A percentile compares a stretch with the other conserved stretches of the same genome.
Evolutionary conservation across 37 sponge, comb jelly and placozoan species (phyloP).

Genomic region (Halichondria panicea): DNA sequence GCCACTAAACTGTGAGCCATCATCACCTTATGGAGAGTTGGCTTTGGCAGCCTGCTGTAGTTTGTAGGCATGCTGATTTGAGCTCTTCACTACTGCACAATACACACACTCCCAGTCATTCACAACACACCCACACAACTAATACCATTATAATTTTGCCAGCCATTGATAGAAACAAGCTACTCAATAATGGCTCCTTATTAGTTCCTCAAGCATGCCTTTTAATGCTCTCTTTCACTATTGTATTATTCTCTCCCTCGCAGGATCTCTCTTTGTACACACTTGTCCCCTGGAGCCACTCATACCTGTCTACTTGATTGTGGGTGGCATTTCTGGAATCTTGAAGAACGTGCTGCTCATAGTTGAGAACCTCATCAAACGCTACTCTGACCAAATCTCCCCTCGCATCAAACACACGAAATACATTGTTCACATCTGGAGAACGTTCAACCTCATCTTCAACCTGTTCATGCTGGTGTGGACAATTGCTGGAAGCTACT

Average conservation of each 20-base stretch:
- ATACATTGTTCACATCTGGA: constrained; percentile 18
- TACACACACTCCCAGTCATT: too few relatives aligned
- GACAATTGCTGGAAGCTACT: constrained; percentile 63
- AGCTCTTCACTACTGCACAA: too few relatives aligned
- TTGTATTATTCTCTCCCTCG: neutral
- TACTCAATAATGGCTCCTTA: too few relatives aligned
- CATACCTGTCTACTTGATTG: constrained; percentile 61
- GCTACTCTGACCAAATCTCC: neutral
- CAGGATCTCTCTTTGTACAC: constrained; percentile 34
- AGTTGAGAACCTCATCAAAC: constrained; percentile 37
- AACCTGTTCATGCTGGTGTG: constrained; percentile 61
- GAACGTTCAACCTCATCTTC: constrained; percentile 35
- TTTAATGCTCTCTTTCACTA: neutral
- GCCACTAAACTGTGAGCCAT: too few relatives aligned
- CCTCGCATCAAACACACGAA: constrained; percentile 1
- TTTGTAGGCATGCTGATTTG: too few relatives aligned
- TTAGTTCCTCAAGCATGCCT: too few relatives aligned
- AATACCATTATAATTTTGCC: too few relatives aligned
- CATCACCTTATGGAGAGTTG: too few relatives aligned
- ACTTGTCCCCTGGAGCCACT: constrained; percentile 43
- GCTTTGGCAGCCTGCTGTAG: too few relatives aligned
- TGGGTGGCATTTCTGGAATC: constrained; percentile 40
- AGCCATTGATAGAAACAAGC: too few relatives aligned
- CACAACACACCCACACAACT: too few relatives aligned
- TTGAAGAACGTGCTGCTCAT: constrained; percentile 54